Percentiles rank a stretch among this genome's conserved stretches.
These are phyloP conservation scores for Acanthochromis polyacanthus DNA, from an alignment of 2,113 vertebrate species.

Conservation along the genomic window DNA sequence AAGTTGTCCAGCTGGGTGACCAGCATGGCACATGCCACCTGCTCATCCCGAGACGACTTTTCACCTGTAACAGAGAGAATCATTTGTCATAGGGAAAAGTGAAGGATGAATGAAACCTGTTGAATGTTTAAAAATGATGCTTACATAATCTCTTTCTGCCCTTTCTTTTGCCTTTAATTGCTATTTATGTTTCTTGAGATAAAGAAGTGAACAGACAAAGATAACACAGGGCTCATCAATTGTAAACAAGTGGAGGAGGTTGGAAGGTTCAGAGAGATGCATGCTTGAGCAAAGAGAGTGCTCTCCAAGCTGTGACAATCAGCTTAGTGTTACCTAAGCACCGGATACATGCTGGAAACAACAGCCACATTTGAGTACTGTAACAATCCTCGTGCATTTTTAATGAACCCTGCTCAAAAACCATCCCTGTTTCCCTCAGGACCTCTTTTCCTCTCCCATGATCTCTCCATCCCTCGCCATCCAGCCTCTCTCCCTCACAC, in stretches of 20 bases:
- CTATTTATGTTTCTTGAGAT: no score
- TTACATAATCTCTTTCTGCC: no score
- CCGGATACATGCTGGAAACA: constrained; percentile 79
- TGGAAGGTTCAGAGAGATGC: neutral
- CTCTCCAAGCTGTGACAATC: constrained; percentile 66
- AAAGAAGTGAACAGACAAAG: neutral
- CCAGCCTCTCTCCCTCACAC: constrained; percentile 28
- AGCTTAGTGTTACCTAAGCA: constrained; percentile 81
- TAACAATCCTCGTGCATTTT: constrained; percentile 76
- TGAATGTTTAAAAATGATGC: neutral
- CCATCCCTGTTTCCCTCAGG: constrained; percentile 62
- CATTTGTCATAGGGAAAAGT: neutral
- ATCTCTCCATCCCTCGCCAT: constrained; percentile 20
- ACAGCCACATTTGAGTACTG: constrained; percentile 72
- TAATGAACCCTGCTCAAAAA: constrained; percentile 67
- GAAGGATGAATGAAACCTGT: neutral
- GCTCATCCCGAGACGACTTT: constrained; percentile 90
- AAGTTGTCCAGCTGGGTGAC: constrained; percentile 90
- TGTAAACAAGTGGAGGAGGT: constrained; percentile 12
- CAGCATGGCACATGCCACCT: constrained; percentile 90
- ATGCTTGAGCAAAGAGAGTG: constrained; percentile 36
- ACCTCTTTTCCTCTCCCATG: constrained; percentile 38
- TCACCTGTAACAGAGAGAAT: constrained; percentile 78
- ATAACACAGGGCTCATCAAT: neutral
- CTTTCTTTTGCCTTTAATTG: no score